phyloP scores from a whole-genome alignment of 2,113 vertebrate species.

The Ellobius talpinus region DNA sequence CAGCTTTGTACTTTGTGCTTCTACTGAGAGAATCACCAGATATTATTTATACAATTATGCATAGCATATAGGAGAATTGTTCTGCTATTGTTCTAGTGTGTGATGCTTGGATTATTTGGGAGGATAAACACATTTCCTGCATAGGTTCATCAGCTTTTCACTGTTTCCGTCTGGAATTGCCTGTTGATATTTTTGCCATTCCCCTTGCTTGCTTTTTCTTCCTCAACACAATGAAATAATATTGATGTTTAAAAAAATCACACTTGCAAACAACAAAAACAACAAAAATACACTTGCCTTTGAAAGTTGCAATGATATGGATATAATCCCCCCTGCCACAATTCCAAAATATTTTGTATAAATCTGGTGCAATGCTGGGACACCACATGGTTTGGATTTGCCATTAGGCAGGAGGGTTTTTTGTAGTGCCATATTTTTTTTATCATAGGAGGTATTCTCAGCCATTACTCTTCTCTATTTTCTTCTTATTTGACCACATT shows the following conservation, averaged over 20 bases:
- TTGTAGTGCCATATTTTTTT: neutral
- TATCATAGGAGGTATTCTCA: neutral
- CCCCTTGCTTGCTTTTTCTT: neutral
- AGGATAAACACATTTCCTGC: neutral
- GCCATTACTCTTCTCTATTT: neutral
- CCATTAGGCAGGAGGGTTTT: neutral
- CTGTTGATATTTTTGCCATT: neutral
- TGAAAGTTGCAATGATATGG: neutral
- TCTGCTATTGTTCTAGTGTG: conserved; percentile 33
- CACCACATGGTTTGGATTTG: rapidly evolving
- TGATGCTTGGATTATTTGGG: conserved; percentile 39
- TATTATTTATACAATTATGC: conserved; percentile 37
- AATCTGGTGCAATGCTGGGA: neutral
- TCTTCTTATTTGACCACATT: neutral
- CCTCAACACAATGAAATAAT: neutral
- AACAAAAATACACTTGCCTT: neutral
- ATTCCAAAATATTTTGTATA: neutral
- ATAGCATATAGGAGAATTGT: neutral
- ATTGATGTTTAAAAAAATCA: neutral
- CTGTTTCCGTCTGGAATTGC: neutral
- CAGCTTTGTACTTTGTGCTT: neutral
- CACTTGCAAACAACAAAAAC: neutral
- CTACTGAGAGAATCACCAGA: neutral
- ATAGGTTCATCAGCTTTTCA: neutral
- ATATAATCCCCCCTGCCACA: neutral